These are phyloP conservation scores for Pygoscelis antarcticus DNA, from an alignment of 2,113 vertebrate genomes.

Conservation along the genomic window DNA sequence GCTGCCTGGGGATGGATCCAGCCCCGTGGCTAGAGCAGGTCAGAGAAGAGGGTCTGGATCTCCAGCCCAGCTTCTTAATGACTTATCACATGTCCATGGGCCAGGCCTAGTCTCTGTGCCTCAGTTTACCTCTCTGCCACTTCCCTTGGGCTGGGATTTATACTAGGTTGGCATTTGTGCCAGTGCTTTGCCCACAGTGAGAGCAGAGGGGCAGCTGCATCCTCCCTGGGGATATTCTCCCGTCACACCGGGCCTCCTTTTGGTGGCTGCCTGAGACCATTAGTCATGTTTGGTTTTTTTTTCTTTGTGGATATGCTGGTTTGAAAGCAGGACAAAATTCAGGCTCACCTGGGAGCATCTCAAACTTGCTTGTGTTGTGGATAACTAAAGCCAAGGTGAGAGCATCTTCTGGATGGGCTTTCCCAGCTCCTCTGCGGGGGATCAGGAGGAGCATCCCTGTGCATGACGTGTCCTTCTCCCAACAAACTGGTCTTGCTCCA, in stretches of 20 bases:
- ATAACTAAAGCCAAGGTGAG: background rate
- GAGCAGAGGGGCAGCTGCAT: background rate
- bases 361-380: fast-evolving
- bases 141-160: background rate
- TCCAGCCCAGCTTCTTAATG: background rate
- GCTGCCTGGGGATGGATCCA: background rate
- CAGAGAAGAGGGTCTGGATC: background rate
- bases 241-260: background rate
- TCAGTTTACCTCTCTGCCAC: background rate
- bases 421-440: background rate
- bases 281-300: background rate
- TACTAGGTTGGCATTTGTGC: background rate
- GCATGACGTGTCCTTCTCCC: background rate
- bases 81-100: background rate
- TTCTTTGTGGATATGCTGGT: background rate
- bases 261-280: background rate
- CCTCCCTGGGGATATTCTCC: background rate
- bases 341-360: background rate
- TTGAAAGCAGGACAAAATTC: background rate
- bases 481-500: background rate
- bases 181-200: background rate
- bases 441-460: background rate
- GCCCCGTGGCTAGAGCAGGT: background rate
- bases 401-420: background rate
- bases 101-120: background rate